These are phyloP conservation scores for Illadopsis cleaveri DNA, from an alignment of 2,113 vertebrate species.

Conservation along the genomic window DNA sequence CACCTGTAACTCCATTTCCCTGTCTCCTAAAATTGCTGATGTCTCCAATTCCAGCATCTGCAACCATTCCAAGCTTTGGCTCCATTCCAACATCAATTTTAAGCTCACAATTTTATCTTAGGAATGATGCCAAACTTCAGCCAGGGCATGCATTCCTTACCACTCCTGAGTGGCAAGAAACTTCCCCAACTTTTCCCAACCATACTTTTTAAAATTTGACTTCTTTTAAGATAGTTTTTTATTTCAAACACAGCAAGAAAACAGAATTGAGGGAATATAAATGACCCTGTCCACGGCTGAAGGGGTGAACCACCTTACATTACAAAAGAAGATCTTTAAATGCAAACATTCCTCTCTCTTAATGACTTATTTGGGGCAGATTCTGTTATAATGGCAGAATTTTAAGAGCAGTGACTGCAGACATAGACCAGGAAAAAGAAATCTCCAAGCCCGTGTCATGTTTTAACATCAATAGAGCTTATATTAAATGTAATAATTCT, in stretches of 20 bases:
- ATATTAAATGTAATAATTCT: neutral
- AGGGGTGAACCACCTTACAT: accelerated
- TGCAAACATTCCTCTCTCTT: neutral
- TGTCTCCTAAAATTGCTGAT: neutral
- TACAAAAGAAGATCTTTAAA: neutral
- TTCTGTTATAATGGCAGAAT: neutral
- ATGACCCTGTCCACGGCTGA: neutral
- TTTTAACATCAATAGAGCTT: neutral
- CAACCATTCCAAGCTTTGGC: neutral
- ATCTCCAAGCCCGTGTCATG: accelerated
- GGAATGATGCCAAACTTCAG: neutral
- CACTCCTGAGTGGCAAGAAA: neutral
- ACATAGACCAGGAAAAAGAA: neutral
- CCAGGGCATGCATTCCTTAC: neutral
- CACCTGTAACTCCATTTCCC: conserved; percentile 17
- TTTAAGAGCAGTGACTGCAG: neutral
- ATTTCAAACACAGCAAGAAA: neutral
- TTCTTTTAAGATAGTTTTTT: accelerated
- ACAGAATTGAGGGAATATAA: neutral
- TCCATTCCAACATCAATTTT: neutral
- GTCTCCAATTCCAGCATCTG: neutral
- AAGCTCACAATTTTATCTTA: neutral
- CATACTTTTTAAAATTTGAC: neutral
- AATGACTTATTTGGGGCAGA: neutral
- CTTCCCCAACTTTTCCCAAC: neutral